Base-by-base conservation (phyloP, 2,113 vertebrate species). In the Lagopus muta region DNA sequence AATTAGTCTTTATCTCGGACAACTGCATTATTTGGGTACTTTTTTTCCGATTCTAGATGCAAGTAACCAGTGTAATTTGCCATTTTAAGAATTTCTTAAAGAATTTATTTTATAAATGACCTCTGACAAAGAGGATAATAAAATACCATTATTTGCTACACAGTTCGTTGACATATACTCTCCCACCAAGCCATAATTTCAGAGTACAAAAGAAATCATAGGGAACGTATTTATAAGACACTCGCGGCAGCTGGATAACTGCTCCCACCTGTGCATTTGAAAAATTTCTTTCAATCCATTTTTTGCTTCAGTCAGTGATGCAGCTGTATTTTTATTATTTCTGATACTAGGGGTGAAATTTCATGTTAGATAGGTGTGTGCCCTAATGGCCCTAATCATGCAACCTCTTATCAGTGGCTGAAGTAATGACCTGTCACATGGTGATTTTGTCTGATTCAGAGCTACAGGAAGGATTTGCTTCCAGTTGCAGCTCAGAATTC, bases 251-350 rank as follows among this genome's bases (percentile, higher is more conserved):
- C 52, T 43, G 42, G 14, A 30, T 24, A 81, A 14, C 69, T 88
- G 25, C 30, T 90, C 34, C 30, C 13, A 52, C 22, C 30, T 71
- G 7, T 11, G 13, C 21, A 42, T 60, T 90, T 81, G 25, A 83
- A 93, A 78, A 80, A 27, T 8, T 48, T 74, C 11, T 82, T 80
- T 65, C 40, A 24, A 34, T 71, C 17, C 2, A 81, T 88, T 92
- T 85, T 67, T 69, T 43, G 50, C 30, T 88, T 47, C 86, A 86
- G 22, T 75, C 27, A 50, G 57, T 57, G 38, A 86, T 38, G 4
- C 10, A 83, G 43, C 64, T 71, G 19, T 79, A 66, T 82, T 94
- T 90, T 90, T 81, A 90, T 34, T 69, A 16, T 69, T 86, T 82
- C 36, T 71, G 27, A 64, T 72, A 47, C 10, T 65, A 61, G 69